Conservation (phyloP, 2,888 invertebrate species). For the Chalcis sispes region DNA sequence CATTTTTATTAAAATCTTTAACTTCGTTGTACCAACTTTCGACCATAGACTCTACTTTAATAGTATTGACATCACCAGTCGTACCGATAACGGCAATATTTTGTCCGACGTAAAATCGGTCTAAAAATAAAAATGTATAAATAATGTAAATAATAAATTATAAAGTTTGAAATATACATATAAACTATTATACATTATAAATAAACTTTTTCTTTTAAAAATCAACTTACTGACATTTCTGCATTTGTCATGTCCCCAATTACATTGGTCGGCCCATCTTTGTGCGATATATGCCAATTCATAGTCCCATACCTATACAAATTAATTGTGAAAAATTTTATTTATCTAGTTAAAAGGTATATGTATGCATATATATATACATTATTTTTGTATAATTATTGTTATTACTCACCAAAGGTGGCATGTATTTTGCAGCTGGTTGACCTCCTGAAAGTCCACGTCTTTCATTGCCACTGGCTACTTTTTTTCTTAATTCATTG, state of each 20-base stretch:
- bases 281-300: slow-evolving; percentile 7
- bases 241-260: not conserved
- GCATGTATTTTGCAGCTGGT: slow-evolving; percentile 56
- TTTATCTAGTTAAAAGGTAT: too few relatives aligned
- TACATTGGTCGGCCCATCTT: slow-evolving; percentile 24
- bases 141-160: too few relatives aligned
- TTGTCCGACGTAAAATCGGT: slow-evolving; percentile 73
- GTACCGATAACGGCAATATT: slow-evolving; percentile 66
- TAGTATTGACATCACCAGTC: not conserved
- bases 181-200: too few relatives aligned
- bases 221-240: slow-evolving; percentile 4
- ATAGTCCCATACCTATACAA: not conserved
- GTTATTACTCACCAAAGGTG: slow-evolving; percentile 40
- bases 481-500: slow-evolving; percentile 57
- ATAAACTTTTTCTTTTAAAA: not conserved
- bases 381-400: not conserved
- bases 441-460: slow-evolving; percentile 63
- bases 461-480: slow-evolving; percentile 60
- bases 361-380: too few relatives aligned
- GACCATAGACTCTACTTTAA: slow-evolving; percentile 42
- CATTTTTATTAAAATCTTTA: slow-evolving; percentile 30
- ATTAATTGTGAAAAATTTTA: too few relatives aligned
- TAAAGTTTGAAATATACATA: too few relatives aligned
- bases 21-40: slow-evolving; percentile 60
- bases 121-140: slow-evolving; percentile 53